Percentiles rank a stretch among this genome's conserved stretches.
Evolutionary conservation across 2,888 invertebrate species (phyloP).

Genomic region (Gastrophysa polygoni): DNA sequence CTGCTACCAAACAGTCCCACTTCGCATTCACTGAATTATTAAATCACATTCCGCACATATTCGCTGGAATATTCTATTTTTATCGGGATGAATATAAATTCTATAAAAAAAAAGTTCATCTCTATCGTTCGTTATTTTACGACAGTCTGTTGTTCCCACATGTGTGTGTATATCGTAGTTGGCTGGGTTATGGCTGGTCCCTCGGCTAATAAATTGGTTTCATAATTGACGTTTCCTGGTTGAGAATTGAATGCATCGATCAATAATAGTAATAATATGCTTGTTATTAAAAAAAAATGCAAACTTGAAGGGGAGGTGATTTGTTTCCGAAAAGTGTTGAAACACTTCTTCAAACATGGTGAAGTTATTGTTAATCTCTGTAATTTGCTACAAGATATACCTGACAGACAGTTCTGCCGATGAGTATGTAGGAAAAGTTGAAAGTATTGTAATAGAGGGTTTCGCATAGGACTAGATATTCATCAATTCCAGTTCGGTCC

Average conservation of each 20-base stretch:
- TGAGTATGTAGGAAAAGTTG: too few relatives aligned
- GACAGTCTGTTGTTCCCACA: background rate
- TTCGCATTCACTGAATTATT: conserved; percentile 15
- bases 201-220: conserved; percentile 20
- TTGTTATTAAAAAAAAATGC: too few relatives aligned
- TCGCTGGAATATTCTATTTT: conserved; percentile 4
- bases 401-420: too few relatives aligned
- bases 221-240: conserved; percentile 28
- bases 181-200: conserved; percentile 16
- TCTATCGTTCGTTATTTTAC: conserved; percentile 1
- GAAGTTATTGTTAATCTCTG: too few relatives aligned
- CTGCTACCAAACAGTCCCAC: background rate
- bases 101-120: conserved; percentile 5
- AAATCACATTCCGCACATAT: conserved; percentile 12
- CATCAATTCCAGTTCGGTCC: too few relatives aligned
- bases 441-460: too few relatives aligned
- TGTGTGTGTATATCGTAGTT: conserved; percentile 19
- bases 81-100: background rate
- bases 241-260: background rate
- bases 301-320: too few relatives aligned
- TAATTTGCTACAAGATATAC: too few relatives aligned
- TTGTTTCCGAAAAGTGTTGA: too few relatives aligned
- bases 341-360: too few relatives aligned
- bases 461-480: too few relatives aligned
- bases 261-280: too few relatives aligned